These are phyloP conservation scores for Hermetia illucens DNA, from an alignment of 1,140 invertebrate species.

Conservation along the genomic window DNA sequence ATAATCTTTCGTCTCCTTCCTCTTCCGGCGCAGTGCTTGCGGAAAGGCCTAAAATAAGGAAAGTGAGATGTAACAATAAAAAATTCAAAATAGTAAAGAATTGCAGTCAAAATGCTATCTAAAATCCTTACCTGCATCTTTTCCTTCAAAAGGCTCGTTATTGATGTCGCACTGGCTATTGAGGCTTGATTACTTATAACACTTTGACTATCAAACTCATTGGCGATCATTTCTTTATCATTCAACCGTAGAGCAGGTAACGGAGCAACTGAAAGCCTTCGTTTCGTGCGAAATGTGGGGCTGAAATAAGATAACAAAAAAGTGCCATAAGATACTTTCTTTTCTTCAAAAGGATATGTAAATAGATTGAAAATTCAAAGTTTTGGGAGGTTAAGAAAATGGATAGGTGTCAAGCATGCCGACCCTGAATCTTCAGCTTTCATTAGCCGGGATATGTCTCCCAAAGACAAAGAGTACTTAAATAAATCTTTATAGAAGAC, in stretches of 20 bases:
- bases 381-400: too few species aligned
- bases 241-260: conserved; percentile 24
- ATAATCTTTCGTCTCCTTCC: conserved; percentile 48
- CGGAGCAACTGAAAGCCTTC: conserved; percentile 25
- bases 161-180: conserved; percentile 66
- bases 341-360: too few species aligned
- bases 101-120: too few species aligned
- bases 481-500: too few species aligned
- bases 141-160: conserved; percentile 64
- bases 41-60: conserved; percentile 30
- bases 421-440: too few species aligned
- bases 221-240: conserved; percentile 28
- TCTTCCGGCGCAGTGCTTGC: conserved; percentile 40
- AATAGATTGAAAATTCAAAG: too few species aligned
- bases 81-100: too few species aligned
- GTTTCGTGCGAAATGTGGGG: conserved; percentile 24
- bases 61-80: too few species aligned
- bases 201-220: conserved; percentile 28
- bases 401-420: too few species aligned
- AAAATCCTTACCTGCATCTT: conserved; percentile 64
- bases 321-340: too few species aligned
- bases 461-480: too few species aligned
- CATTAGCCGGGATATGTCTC: too few species aligned
- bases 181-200: conserved; percentile 35
- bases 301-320: conserved; percentile 8